Conservation (phyloP, 2,797 vertebrate species). For the Percopsis omiscomaycus region DNA sequence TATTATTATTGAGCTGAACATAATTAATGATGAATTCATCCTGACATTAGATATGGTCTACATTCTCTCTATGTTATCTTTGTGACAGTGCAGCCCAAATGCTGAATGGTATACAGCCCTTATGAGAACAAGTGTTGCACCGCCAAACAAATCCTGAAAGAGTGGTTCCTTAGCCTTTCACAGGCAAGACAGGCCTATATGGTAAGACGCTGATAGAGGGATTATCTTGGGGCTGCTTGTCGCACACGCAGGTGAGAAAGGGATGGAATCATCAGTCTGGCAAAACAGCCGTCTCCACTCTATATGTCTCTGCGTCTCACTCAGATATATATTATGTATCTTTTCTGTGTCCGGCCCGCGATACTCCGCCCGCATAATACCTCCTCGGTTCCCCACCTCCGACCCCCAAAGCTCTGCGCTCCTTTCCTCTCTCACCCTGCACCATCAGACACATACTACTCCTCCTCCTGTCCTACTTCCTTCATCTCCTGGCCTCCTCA, state of each 20-base stretch:
- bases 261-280: conserved; percentile 15
- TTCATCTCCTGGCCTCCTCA: conserved; percentile 56
- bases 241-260: conserved; percentile 25
- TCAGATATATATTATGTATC: too few relatives aligned
- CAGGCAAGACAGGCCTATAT: conserved; percentile 30
- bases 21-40: background rate
- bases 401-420: conserved; percentile 27
- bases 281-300: conserved; percentile 22
- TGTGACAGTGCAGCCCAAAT: conserved; percentile 35
- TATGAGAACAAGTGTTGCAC: conserved; percentile 3
- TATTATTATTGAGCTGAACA: too few relatives aligned
- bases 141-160: conserved; percentile 8
- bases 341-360: background rate
- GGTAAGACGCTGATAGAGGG: conserved; percentile 57
- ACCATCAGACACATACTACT: conserved; percentile 26
- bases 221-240: conserved; percentile 57
- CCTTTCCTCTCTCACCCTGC: conserved; percentile 29
- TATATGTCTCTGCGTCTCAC: conserved; percentile 29
- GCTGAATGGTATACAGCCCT: conserved; percentile 15
- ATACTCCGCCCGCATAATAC: conserved; percentile 14
- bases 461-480: conserved; percentile 71
- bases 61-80: background rate
- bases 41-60: too few relatives aligned
- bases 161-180: background rate
- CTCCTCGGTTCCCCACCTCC: conserved; percentile 27